phyloP scores from a whole-genome alignment of 2,113 vertebrate species.

The Pachycephala philippinensis region DNA sequence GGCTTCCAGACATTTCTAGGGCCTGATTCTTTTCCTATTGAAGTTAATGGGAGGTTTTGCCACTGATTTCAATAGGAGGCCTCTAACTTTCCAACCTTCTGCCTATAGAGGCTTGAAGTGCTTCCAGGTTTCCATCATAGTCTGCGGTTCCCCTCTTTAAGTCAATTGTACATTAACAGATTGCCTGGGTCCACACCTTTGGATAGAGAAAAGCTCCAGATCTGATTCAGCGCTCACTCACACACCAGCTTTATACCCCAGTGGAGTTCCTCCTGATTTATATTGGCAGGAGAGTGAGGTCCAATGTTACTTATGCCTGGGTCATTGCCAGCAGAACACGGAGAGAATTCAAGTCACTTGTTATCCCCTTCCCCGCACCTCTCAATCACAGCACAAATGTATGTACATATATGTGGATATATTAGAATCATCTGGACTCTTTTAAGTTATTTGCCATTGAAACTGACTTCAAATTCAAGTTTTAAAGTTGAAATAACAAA shows the following conservation, averaged over 20 bases:
- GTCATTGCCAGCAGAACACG: not conserved
- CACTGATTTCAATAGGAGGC: constrained; percentile 24
- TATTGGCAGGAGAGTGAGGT: not conserved
- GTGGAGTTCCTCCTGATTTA: constrained; percentile 33
- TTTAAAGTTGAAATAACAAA: constrained; percentile 65
- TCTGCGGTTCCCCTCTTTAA: constrained; percentile 32
- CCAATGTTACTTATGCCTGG: constrained; percentile 28
- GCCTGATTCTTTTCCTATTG: constrained; percentile 1
- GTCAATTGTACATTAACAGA: constrained; percentile 20
- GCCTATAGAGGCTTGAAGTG: constrained; percentile 25
- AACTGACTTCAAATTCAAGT: constrained; percentile 32
- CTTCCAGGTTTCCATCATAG: constrained; percentile 56
- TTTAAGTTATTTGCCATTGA: constrained; percentile 20
- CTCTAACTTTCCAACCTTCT: constrained; percentile 32
- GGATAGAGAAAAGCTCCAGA: constrained; percentile 14
- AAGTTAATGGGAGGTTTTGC: constrained; percentile 24
- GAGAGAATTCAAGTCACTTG: constrained; percentile 48
- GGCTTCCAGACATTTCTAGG: not conserved
- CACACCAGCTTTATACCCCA: not conserved
- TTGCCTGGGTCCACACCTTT: constrained; percentile 45
- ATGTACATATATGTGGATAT: not conserved
- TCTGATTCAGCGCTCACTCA: constrained; percentile 33
- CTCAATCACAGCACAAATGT: not conserved
- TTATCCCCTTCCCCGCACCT: constrained; percentile 41
- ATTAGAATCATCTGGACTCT: constrained; percentile 47